Base-by-base conservation (phyloP, 2,888 invertebrate species). In the Pantelozetes paolii region DNA sequence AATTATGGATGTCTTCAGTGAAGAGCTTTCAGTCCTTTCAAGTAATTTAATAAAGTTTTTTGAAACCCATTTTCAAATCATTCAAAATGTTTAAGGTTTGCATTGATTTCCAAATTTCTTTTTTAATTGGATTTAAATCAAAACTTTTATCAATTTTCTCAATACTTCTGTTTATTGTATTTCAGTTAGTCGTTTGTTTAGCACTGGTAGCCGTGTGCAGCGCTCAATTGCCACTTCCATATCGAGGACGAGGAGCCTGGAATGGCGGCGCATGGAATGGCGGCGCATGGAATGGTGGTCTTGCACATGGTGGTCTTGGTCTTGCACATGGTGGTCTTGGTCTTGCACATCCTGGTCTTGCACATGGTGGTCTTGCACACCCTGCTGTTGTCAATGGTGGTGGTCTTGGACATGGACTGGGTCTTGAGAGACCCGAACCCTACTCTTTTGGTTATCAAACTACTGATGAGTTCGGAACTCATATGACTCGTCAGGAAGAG, bases 391-490 rank as follows among this genome's bases (percentile, higher is more conserved):
- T n/a, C n/a, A n/a, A n/a, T n/a, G n/a, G 57, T 15, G 15, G 9
- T n/a, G 18, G 48, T 15, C 20, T n/a, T n/a, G 18, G 15, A 76
- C 72, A 36, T 36, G 15, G 2, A 11, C 11, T 2, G 15, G 2
- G 15, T 18, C 45, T 13, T 45, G 76, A 76, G 9, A 72, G 73
- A n/a, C 77, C 77, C 1, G 74, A 77, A 13, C 77, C 77, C 0
- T 77, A 77, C 72, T 71, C 75, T 36, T 77, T 76, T 32, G 76
- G 74, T 6, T 77, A 75, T 45, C 64, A 74, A 45, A 73, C 71
- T 71, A 71, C 75, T 20, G 77, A 77, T 32, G 76, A 75, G 13
- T 74, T 72, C 40, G 76, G 76, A 1, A 77, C 73, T 23, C 71
- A 48, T 1, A 54, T 73, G 6, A 74, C 72, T 64, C 71, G 76